phyloP scores from a whole-genome alignment of 2,797 vertebrate genomes.

The Meda fulgida region DNA sequence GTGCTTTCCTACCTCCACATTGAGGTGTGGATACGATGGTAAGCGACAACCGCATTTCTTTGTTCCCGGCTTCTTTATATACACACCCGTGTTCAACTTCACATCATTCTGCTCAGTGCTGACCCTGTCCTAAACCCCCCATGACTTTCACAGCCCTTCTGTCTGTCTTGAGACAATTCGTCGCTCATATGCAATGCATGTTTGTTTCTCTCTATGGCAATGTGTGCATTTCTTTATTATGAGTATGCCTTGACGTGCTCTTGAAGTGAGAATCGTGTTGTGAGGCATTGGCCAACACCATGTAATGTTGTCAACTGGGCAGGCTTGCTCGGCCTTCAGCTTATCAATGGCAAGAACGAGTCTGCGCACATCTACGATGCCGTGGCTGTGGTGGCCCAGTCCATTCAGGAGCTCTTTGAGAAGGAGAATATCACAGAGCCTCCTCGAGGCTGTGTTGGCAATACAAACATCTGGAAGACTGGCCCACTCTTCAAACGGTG shows the following conservation, averaged over 20 bases:
- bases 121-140: constrained; percentile 58
- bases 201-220: constrained; percentile 40
- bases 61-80: constrained; percentile 65
- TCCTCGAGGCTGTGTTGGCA: constrained; percentile 87
- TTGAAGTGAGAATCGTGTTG: constrained; percentile 46
- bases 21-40: constrained; percentile 74
- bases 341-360: constrained; percentile 90
- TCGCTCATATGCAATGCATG: constrained; percentile 51
- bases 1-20: constrained; percentile 63
- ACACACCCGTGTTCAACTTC: constrained; percentile 58
- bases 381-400: constrained; percentile 86
- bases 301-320: constrained; percentile 60
- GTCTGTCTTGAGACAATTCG: constrained; percentile 49
- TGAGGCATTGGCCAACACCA: constrained; percentile 40
- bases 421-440: constrained; percentile 92
- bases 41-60: constrained; percentile 76
- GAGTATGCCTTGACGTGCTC: constrained; percentile 35
- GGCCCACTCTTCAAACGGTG: constrained; percentile 91
- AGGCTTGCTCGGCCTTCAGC: constrained; percentile 90
- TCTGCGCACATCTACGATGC: constrained; percentile 89
- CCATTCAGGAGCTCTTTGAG: constrained; percentile 88
- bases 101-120: constrained; percentile 58
- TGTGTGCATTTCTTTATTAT: constrained; percentile 36
- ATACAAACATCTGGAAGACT: constrained; percentile 93
- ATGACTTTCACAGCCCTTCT: constrained; percentile 50